These are phyloP conservation scores for Madoqua kirkii DNA, from an alignment of 2,113 vertebrate genomes.

Conservation along the genomic window DNA sequence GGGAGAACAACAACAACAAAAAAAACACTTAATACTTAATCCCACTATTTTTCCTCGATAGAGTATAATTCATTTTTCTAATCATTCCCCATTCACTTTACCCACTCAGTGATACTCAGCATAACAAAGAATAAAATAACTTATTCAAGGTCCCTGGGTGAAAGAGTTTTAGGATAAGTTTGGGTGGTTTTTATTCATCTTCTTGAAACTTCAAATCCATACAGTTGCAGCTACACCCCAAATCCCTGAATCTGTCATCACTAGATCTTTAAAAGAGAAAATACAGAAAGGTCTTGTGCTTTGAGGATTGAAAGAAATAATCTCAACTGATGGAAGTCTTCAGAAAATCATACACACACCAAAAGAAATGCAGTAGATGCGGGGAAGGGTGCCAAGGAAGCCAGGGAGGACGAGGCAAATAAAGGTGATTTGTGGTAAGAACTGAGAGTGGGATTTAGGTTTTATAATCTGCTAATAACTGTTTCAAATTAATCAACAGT, in stretches of 20 bases:
- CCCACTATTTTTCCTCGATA: background rate
- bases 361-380: background rate
- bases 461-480: background rate
- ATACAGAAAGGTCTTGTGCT: background rate
- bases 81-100: background rate
- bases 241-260: background rate
- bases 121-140: conserved; percentile 5
- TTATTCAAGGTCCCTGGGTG: background rate
- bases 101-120: background rate
- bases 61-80: background rate
- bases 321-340: background rate
- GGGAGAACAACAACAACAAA: background rate
- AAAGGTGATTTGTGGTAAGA: background rate
- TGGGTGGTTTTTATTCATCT: background rate
- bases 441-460: background rate
- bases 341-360: background rate
- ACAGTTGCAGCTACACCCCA: background rate
- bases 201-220: background rate
- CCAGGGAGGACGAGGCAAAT: background rate
- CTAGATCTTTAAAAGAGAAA: background rate
- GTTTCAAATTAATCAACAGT: background rate
- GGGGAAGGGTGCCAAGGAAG: background rate
- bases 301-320: background rate
- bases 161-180: background rate
- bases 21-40: conserved; percentile 8